phyloP scores from a whole-genome alignment of 2,888 invertebrate genomes.

The Drosophila stalkeri region DNA sequence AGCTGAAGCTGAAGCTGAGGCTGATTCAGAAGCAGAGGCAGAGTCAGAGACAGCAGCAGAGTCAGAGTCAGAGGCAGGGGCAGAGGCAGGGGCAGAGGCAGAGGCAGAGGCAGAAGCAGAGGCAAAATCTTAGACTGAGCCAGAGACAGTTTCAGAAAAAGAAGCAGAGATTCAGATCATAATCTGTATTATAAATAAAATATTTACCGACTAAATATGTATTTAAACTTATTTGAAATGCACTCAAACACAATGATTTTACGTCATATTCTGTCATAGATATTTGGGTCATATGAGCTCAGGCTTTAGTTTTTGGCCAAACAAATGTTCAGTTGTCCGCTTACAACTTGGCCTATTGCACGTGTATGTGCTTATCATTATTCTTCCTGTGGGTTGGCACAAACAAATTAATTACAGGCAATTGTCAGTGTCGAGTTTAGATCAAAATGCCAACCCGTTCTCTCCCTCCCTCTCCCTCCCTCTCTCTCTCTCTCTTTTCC shows the following conservation, averaged over 20 bases:
- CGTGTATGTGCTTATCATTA: slow-evolving; percentile 31
- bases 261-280: not conserved
- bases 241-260: not conserved
- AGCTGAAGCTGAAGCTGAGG: too few species aligned
- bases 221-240: not conserved
- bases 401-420: slow-evolving; percentile 51
- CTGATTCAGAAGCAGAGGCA: too few species aligned
- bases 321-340: slow-evolving; percentile 19
- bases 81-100: too few species aligned
- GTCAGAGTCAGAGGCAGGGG: too few species aligned
- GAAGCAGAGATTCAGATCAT: too few species aligned
- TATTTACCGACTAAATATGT: too few species aligned
- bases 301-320: slow-evolving; percentile 5
- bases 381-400: slow-evolving; percentile 19
- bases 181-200: too few species aligned
- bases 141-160: too few species aligned
- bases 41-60: too few species aligned
- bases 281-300: slow-evolving; percentile 11
- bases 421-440: slow-evolving; percentile 18
- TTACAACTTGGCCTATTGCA: slow-evolving; percentile 3
- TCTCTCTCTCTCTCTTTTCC: not conserved
- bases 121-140: too few species aligned
- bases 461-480: not conserved
- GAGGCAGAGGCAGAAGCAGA: too few species aligned
- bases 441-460: slow-evolving; percentile 31